phyloP scores from a whole-genome alignment of 1,140 invertebrate genomes.

The Zaprionus tsacasi region DNA sequence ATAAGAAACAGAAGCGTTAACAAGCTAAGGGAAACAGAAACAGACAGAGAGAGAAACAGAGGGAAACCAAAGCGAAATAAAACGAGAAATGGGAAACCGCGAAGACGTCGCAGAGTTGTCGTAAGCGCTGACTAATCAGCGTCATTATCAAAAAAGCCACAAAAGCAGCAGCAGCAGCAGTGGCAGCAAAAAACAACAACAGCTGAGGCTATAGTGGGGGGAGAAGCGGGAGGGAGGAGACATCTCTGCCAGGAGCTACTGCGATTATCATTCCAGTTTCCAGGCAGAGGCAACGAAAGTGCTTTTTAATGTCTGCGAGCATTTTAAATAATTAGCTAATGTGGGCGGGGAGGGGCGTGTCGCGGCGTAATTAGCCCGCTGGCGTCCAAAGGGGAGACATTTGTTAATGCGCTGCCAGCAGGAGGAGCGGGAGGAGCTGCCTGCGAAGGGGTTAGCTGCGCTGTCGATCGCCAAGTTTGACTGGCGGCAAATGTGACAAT shows the following conservation, averaged over 20 bases:
- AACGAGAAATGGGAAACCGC: constrained; percentile 27
- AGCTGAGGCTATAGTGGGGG: neutral
- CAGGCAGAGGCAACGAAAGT: constrained; percentile 49
- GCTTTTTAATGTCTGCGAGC: constrained; percentile 78
- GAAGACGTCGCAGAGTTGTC: constrained; percentile 53
- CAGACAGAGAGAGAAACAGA: neutral
- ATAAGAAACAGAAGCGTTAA: constrained; percentile 28
- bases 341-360: constrained; percentile 35
- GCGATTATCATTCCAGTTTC: constrained; percentile 70
- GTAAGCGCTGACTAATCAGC: constrained; percentile 78
- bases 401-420: constrained; percentile 23
- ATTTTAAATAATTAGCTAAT: constrained; percentile 79
- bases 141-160: constrained; percentile 77
- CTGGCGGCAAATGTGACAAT: constrained; percentile 4
- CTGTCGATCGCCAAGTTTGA: neutral
- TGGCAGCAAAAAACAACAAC: constrained; percentile 40
- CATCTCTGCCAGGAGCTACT: neutral
- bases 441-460: constrained; percentile 15
- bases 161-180: constrained; percentile 58
- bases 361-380: constrained; percentile 54
- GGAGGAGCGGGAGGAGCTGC: neutral
- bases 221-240: neutral
- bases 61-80: constrained; percentile 10
- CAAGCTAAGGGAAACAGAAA: constrained; percentile 12
- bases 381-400: constrained; percentile 38